Percentiles rank a stretch among this genome's conserved stretches.
Conservation (phyloP, 2,797 vertebrate genomes). For the Sebastes trivittatus region DNA sequence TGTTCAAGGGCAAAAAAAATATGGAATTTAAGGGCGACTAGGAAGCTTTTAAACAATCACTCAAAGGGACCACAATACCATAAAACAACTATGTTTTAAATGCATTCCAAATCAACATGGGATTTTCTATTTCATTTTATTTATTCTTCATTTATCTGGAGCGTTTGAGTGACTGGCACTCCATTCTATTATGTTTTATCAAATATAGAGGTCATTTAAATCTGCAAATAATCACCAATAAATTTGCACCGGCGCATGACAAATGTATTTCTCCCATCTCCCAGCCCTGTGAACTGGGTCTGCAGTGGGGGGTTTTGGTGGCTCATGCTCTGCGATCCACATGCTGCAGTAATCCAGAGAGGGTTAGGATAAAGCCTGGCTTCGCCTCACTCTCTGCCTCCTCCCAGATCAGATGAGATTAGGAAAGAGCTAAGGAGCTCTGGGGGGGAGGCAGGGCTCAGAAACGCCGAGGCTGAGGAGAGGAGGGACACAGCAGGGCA, state of each 20-base stretch:
- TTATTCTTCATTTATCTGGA: conserved; percentile 15
- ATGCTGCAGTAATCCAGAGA: conserved; percentile 69
- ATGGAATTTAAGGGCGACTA: not conserved
- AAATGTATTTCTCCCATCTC: conserved; percentile 32
- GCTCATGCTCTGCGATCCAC: conserved; percentile 52
- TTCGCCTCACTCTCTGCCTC: conserved; percentile 67
- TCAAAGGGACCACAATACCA: conserved; percentile 2
- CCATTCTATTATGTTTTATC: conserved; percentile 14
- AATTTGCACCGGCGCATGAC: conserved; percentile 6
- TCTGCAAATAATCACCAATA: conserved; percentile 11
- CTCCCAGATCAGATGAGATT: conserved; percentile 78
- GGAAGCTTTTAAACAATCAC: conserved; percentile 31
- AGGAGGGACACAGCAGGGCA: conserved; percentile 50
- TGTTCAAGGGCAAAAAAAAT: not conserved
- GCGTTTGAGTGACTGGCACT: conserved; percentile 20
- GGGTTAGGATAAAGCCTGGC: conserved; percentile 68
- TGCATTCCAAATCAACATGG: conserved; percentile 29
- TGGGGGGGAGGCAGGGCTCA: conserved; percentile 45
- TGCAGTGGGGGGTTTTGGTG: conserved; percentile 42
- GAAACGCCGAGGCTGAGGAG: conserved; percentile 50
- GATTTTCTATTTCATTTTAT: conserved; percentile 25
- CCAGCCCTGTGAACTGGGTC: conserved; percentile 16
- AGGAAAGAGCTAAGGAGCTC: conserved; percentile 67
- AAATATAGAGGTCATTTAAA: conserved; percentile 23
- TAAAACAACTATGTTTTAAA: not conserved